These are phyloP conservation scores for Kuschelorhynchus macadamiae DNA, from an alignment of 2,888 invertebrate genomes.

Conservation along the genomic window DNA sequence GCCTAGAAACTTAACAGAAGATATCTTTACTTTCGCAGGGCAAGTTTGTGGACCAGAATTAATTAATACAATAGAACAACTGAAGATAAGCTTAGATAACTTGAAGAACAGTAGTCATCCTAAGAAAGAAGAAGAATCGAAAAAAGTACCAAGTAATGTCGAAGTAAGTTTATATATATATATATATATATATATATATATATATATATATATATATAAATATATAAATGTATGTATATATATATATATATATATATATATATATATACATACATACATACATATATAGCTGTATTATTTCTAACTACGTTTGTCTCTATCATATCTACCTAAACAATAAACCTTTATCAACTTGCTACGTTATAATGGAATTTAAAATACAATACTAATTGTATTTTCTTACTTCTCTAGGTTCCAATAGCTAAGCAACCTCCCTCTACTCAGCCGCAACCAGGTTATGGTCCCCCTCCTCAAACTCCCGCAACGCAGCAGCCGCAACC, in stretches of 20 bases:
- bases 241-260: too few relatives aligned
- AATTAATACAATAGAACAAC: conserved; percentile 72
- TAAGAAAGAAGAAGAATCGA: conserved; percentile 62
- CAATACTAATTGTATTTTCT: too few relatives aligned
- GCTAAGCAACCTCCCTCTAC: conserved; percentile 19
- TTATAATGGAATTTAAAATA: too few relatives aligned
- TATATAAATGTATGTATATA: too few relatives aligned
- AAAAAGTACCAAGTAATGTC: conserved; percentile 58
- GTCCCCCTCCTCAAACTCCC: conserved; percentile 34
- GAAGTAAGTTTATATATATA: conserved; percentile 52
- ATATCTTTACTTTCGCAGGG: conserved; percentile 3
- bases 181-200: too few relatives aligned
- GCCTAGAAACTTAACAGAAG: too few relatives aligned
- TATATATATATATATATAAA: too few relatives aligned
- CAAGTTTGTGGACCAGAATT: conserved; percentile 69
- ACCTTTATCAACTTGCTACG: too few relatives aligned
- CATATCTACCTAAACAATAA: too few relatives aligned
- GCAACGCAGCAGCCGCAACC: conserved; percentile 27
- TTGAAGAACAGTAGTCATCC: conserved; percentile 71
- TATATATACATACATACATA: too few relatives aligned
- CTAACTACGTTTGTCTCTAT: too few relatives aligned
- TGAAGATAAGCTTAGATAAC: conserved; percentile 73
- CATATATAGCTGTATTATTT: too few relatives aligned
- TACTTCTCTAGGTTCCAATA: conserved; percentile 31
- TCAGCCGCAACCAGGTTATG: conserved; percentile 33